These are phyloP conservation scores for Xerus inauris DNA, from an alignment of 2,113 vertebrate species.

Conservation along the genomic window DNA sequence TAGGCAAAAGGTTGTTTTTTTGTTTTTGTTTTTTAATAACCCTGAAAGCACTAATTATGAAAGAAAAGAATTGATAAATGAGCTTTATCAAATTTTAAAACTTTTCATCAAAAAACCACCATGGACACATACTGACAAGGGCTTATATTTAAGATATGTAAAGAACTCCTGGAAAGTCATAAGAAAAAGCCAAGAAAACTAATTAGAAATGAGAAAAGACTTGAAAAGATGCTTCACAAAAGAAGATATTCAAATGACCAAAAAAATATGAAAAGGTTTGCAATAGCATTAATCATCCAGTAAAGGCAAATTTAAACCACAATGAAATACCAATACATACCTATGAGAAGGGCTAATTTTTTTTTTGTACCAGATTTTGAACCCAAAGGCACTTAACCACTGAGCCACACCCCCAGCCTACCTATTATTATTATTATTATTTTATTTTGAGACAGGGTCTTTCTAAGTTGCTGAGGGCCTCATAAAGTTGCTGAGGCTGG, in stretches of 20 bases:
- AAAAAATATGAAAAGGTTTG: neutral
- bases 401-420: too few species aligned
- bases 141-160: neutral
- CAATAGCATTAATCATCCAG: neutral
- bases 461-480: too few species aligned
- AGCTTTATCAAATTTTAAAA: conserved; percentile 2
- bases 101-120: neutral
- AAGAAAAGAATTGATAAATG: neutral
- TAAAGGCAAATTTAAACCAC: neutral
- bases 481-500: too few species aligned
- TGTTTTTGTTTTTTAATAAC: neutral
- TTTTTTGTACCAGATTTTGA: too few species aligned
- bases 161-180: neutral
- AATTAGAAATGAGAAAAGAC: conserved; percentile 13
- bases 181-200: neutral
- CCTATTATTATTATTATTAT: too few species aligned
- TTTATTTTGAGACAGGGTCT: too few species aligned
- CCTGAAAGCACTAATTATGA: neutral
- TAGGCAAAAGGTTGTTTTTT: neutral
- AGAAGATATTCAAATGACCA: neutral
- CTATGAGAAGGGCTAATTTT: too few species aligned
- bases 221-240: neutral
- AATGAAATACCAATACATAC: neutral
- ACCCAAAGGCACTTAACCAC: too few species aligned
- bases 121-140: neutral